These are phyloP conservation scores for Simalia tracyae DNA, from an alignment of 2,797 vertebrate genomes.

Conservation along the genomic window DNA sequence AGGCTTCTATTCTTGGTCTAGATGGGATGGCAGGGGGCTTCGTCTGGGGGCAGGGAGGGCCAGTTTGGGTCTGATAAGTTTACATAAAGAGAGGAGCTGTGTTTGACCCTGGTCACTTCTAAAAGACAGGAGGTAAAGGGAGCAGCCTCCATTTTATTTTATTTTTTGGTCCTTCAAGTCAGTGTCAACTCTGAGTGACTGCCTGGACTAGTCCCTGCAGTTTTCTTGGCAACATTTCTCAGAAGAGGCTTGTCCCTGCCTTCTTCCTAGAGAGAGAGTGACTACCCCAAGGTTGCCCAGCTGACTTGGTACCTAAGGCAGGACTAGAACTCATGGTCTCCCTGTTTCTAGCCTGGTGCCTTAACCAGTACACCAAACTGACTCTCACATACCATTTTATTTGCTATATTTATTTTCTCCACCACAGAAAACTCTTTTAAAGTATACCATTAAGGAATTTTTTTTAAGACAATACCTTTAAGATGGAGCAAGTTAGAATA, in stretches of 20 bases:
- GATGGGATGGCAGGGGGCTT: neutral
- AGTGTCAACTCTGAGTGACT: neutral
- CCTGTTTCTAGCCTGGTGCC: no score
- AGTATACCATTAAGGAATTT: neutral
- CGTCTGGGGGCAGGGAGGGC: neutral
- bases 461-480: neutral
- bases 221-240: no score
- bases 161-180: neutral
- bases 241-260: neutral
- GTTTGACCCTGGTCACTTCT: neutral
- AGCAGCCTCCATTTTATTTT: neutral
- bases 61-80: neutral
- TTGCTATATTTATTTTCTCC: no score
- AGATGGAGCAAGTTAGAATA: neutral
- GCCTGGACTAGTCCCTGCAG: no score
- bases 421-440: no score
- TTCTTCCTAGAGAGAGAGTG: neutral
- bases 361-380: neutral
- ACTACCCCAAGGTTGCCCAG: neutral
- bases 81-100: neutral
- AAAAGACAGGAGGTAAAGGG: neutral
- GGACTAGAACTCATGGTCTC: no score
- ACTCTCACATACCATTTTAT: neutral
- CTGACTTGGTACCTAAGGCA: no score
- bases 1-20: neutral